A percentile compares a stretch with the other conserved stretches of the same genome.
phyloP scores from a whole-genome alignment of 2,113 vertebrate genomes.

The Trogon melanurus region DNA sequence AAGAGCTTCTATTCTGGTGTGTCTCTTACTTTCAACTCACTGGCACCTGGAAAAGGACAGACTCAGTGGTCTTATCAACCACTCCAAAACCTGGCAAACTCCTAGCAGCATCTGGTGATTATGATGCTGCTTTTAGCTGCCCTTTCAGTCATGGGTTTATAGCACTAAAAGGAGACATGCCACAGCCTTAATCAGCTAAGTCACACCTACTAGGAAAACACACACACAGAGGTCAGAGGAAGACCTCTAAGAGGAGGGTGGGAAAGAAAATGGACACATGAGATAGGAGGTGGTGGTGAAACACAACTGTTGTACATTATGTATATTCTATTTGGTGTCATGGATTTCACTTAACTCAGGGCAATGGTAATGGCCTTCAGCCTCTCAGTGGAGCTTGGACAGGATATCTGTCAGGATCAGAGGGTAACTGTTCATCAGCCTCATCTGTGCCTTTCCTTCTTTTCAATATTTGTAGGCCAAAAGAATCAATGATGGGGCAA shows the following conservation, averaged over 20 bases:
- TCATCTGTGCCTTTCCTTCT: neutral
- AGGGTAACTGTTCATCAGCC: neutral
- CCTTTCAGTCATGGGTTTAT: constrained; percentile 40
- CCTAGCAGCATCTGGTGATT: neutral
- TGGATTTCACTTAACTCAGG: neutral
- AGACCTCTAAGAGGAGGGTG: neutral
- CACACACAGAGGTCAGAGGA: constrained; percentile 25
- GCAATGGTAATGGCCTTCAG: neutral
- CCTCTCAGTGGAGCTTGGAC: neutral
- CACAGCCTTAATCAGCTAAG: constrained; percentile 14
- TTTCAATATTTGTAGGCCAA: neutral
- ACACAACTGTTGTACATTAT: neutral
- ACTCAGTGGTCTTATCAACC: constrained; percentile 28
- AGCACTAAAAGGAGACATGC: constrained; percentile 10
- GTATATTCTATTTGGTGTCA: neutral
- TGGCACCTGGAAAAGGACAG: constrained; percentile 6
- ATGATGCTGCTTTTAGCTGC: constrained; percentile 58
- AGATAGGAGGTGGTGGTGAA: constrained; percentile 49
- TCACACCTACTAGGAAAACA: constrained; percentile 29
- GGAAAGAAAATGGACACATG: neutral
- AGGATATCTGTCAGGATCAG: neutral
- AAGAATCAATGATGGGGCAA: neutral
- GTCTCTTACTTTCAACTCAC: neutral
- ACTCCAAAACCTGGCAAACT: constrained; percentile 55
- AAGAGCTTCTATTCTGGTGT: neutral